These are phyloP conservation scores for Acronicta leporina DNA, from an alignment of 2,888 invertebrate species.

Conservation along the genomic window DNA sequence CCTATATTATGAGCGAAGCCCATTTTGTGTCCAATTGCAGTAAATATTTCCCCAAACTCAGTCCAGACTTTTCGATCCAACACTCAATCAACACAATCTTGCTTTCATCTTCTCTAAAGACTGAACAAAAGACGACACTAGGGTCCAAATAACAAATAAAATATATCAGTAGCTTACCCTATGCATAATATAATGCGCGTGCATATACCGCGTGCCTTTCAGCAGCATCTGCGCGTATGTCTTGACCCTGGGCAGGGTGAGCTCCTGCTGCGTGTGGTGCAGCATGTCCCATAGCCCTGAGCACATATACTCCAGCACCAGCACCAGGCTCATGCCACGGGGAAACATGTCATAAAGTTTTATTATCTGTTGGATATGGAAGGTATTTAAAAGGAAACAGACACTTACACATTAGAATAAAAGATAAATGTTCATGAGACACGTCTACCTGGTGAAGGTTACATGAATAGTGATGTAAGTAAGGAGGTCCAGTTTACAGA, in stretches of 20 bases:
- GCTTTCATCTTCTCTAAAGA: too few relatives aligned
- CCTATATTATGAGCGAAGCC: too few relatives aligned
- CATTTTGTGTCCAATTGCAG: too few relatives aligned
- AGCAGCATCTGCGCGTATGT: slow-evolving; percentile 96
- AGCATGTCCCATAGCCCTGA: slow-evolving; percentile 95
- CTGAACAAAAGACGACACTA: too few relatives aligned
- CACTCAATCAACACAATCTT: too few relatives aligned
- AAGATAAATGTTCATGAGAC: too few relatives aligned
- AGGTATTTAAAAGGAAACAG: not conserved
- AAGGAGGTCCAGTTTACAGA: too few relatives aligned
- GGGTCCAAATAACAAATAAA: not conserved
- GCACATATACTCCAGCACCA: slow-evolving; percentile 98
- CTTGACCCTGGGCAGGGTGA: slow-evolving; percentile 94
- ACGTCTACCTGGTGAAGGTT: too few relatives aligned
- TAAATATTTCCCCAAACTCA: too few relatives aligned
- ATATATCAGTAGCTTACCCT: slow-evolving; percentile 89
- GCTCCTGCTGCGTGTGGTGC: slow-evolving; percentile 90
- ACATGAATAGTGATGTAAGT: too few relatives aligned
- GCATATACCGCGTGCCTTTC: slow-evolving; percentile 96
- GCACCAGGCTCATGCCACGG: slow-evolving; percentile 95
- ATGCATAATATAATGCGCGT: slow-evolving; percentile 97
- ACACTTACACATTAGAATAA: too few relatives aligned
- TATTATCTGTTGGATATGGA: slow-evolving; percentile 91
- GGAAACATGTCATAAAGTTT: slow-evolving; percentile 96
- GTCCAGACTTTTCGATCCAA: too few relatives aligned